Evolutionary conservation across 1,140 invertebrate genomes (phyloP).

Genomic region (Zaprionus kolodkinae): DNA sequence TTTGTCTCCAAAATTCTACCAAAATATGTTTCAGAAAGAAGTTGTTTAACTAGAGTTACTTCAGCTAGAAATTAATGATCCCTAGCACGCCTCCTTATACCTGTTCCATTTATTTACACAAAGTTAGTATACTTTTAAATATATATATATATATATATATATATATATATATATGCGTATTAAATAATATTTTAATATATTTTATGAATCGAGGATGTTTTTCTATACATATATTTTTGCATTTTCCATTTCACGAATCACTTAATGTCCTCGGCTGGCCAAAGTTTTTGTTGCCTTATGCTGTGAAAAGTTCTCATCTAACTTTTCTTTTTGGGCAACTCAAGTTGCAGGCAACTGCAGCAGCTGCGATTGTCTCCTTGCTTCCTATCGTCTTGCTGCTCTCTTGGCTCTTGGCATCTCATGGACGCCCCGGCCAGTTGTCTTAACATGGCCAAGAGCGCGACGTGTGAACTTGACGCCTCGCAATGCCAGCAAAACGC

Average conservation of each 20-base stretch:
- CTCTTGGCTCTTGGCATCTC: background rate
- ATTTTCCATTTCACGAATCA: background rate
- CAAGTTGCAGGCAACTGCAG: conserved; percentile 43
- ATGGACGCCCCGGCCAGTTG: conserved; percentile 35
- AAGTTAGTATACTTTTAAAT: too few species aligned
- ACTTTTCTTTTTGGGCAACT: conserved; percentile 45
- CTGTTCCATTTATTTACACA: too few species aligned
- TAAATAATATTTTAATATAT: too few species aligned
- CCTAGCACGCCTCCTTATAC: too few species aligned
- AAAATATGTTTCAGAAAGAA: too few species aligned
- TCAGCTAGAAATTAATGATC: too few species aligned
- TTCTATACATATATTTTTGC: background rate
- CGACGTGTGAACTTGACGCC: conserved; percentile 45
- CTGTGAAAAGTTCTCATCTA: conserved; percentile 38
- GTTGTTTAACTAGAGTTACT: too few species aligned
- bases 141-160: too few species aligned
- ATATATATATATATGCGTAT: too few species aligned
- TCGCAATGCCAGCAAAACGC: conserved; percentile 24
- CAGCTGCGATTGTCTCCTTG: conserved; percentile 29
- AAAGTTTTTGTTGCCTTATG: conserved; percentile 38
- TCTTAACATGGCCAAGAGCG: conserved; percentile 45
- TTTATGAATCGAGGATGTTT: too few species aligned
- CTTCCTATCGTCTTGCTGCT: conserved; percentile 2
- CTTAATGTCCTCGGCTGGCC: background rate
- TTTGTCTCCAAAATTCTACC: too few species aligned